Conservation (phyloP, 2,888 invertebrate genomes). For the Apamea epomidion region DNA sequence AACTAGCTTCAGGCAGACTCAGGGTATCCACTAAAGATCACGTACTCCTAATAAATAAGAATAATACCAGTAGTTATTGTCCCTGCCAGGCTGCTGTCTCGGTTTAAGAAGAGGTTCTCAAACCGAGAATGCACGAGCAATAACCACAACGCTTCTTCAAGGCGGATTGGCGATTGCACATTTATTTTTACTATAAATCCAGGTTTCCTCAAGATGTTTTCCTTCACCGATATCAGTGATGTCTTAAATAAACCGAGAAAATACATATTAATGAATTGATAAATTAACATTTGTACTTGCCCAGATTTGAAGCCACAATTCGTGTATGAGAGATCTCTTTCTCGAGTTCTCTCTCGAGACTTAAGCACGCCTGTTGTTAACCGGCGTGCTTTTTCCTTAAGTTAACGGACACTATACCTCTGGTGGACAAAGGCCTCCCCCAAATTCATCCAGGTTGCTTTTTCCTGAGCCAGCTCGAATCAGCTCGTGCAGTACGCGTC, state of each 20-base stretch:
- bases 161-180: neutral
- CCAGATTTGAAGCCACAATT: neutral
- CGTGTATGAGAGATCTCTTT: too few species aligned
- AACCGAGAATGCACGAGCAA: neutral
- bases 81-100: too few species aligned
- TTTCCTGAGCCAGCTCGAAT: neutral
- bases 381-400: neutral
- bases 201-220: too few species aligned
- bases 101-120: too few species aligned
- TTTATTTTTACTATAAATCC: too few species aligned
- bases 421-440: neutral
- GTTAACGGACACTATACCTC: neutral
- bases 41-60: neutral
- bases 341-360: too few species aligned
- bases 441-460: neutral
- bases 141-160: neutral
- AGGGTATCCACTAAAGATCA: neutral
- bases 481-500: neutral
- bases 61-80: neutral
- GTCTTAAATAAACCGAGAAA: neutral
- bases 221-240: too few species aligned
- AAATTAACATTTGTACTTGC: neutral
- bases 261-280: neutral
- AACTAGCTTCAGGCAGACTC: neutral
- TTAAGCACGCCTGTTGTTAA: too few species aligned